These are phyloP conservation scores for Diogma glabrata DNA, from an alignment of 2,888 invertebrate genomes.

Conservation along the genomic window DNA sequence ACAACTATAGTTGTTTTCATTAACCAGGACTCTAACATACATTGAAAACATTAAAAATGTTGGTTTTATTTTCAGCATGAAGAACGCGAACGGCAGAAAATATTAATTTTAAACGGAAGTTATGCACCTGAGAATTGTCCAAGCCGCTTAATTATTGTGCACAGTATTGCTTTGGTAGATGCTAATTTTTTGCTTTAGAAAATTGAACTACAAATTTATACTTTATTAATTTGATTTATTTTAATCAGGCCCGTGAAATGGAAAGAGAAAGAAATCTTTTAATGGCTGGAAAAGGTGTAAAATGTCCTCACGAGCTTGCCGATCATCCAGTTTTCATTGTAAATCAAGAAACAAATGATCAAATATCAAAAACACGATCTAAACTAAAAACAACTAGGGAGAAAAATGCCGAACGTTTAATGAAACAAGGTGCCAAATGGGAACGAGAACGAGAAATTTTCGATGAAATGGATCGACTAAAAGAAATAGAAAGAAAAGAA, in stretches of 20 bases:
- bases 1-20: too few relatives aligned
- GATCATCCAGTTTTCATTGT: slow-evolving; percentile 50
- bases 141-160: slow-evolving; percentile 13
- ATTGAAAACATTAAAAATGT: too few relatives aligned
- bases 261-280: slow-evolving; percentile 50
- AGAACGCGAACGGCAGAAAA: slow-evolving; percentile 57
- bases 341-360: slow-evolving; percentile 38
- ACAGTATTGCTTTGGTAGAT: slow-evolving; percentile 17
- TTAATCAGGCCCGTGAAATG: slow-evolving; percentile 40
- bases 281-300: slow-evolving; percentile 44
- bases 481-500: slow-evolving; percentile 24
- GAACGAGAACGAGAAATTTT: slow-evolving; percentile 31
- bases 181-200: not conserved
- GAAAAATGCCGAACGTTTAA: slow-evolving; percentile 33
- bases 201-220: not conserved
- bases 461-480: slow-evolving; percentile 29
- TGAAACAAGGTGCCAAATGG: slow-evolving; percentile 34
- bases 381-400: slow-evolving; percentile 35
- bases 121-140: slow-evolving; percentile 15
- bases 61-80: slow-evolving; percentile 39
- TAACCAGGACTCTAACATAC: too few relatives aligned
- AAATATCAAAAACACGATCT: slow-evolving; percentile 39
- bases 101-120: slow-evolving; percentile 48
- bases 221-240: not conserved
- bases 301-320: slow-evolving; percentile 47